A percentile compares a stretch with the other conserved stretches of the same genome.
Conservation (phyloP, 2,113 vertebrate genomes). For the Catharus minimus region DNA sequence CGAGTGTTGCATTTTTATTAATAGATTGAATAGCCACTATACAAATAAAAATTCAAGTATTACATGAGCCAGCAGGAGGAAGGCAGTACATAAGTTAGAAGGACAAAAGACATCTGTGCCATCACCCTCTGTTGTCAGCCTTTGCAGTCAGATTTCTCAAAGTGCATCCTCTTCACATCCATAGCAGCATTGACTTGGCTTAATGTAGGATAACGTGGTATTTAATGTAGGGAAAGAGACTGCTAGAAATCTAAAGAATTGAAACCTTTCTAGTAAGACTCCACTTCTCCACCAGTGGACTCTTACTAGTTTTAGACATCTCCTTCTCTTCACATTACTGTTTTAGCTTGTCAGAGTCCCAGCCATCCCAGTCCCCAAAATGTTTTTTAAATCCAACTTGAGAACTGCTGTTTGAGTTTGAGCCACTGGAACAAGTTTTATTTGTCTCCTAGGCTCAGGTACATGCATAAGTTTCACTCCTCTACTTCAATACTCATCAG, state of each 20-base stretch:
- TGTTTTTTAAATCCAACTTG: neutral
- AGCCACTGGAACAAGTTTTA: neutral
- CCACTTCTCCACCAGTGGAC: neutral
- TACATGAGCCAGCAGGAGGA: fast-evolving
- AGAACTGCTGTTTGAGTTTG: neutral
- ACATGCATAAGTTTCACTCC: neutral
- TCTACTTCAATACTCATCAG: neutral
- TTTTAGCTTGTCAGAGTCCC: neutral
- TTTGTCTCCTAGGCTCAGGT: neutral
- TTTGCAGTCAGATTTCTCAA: neutral
- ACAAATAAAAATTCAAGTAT: neutral
- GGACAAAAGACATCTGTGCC: fast-evolving
- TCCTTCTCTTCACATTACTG: neutral
- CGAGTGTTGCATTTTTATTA: neutral
- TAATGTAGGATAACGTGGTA: neutral
- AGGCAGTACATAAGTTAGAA: neutral
- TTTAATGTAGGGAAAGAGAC: neutral
- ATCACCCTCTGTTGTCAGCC: neutral
- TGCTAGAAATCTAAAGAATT: neutral
- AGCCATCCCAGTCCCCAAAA: neutral
- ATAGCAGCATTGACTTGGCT: neutral
- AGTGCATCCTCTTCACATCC: neutral
- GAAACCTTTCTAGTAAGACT: neutral
- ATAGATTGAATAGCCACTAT: neutral
- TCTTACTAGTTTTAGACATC: neutral